Evolutionary conservation across 2,888 invertebrate genomes (phyloP).

Genomic region (Ophonus ardosiacus): DNA sequence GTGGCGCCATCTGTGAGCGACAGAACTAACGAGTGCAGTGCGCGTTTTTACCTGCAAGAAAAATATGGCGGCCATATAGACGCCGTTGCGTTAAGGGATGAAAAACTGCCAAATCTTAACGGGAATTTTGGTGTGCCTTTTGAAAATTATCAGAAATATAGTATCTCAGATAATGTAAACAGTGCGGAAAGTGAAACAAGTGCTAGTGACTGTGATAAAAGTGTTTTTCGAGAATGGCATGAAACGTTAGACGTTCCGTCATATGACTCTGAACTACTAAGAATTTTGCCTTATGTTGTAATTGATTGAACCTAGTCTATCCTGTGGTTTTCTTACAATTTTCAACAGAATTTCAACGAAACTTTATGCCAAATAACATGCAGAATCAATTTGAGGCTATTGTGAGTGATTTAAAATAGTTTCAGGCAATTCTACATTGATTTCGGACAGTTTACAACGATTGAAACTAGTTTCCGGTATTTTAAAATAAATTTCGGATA

Average conservation of each 20-base stretch:
- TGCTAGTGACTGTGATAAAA: slow-evolving; percentile 59
- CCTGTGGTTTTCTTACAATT: too few species aligned
- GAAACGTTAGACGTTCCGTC: slow-evolving; percentile 87
- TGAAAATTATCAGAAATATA: slow-evolving; percentile 74
- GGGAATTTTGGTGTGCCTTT: slow-evolving; percentile 71
- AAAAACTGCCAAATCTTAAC: slow-evolving; percentile 71
- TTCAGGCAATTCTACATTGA: too few species aligned
- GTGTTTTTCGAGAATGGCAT: slow-evolving; percentile 93
- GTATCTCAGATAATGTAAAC: slow-evolving; percentile 71
- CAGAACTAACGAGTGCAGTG: too few species aligned
- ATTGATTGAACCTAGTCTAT: slow-evolving; percentile 82
- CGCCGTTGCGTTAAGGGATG: not conserved
- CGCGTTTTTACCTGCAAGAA: too few species aligned
- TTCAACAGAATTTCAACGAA: not conserved
- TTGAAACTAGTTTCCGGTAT: too few species aligned
- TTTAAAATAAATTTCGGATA: too few species aligned
- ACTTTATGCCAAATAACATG: not conserved
- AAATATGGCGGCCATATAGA: not conserved
- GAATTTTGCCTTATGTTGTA: slow-evolving; percentile 97
- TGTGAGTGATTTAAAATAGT: too few species aligned
- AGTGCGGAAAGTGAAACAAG: not conserved
- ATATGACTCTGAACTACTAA: slow-evolving; percentile 87
- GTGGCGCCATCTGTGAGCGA: too few species aligned
- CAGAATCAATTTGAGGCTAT: too few species aligned
- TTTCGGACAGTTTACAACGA: too few species aligned